Percentiles rank a stretch among this genome's conserved stretches.
phyloP scores from a whole-genome alignment of 1,140 invertebrate species.

The Drosophila tsacasi region DNA sequence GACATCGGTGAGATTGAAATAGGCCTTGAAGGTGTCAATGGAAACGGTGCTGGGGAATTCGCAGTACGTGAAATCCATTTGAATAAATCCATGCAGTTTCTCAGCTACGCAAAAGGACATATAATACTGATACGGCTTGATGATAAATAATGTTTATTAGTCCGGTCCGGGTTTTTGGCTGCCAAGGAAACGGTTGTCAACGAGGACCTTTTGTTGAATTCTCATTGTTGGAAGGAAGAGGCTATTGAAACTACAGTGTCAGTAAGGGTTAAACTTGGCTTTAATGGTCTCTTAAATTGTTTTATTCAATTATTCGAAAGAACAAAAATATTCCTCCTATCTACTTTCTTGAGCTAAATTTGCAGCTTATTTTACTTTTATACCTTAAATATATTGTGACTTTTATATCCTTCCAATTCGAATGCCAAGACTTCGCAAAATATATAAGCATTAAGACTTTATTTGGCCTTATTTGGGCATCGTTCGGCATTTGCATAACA shows the following conservation, averaged over 20 bases:
- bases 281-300: not conserved
- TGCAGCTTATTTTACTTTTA: not conserved
- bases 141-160: slow-evolving; percentile 53
- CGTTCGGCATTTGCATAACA: slow-evolving; percentile 68
- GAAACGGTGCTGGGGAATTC: slow-evolving; percentile 82
- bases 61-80: slow-evolving; percentile 80
- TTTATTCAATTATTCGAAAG: not conserved
- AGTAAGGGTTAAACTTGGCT: not conserved
- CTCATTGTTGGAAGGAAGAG: not conserved
- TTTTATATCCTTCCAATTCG: not conserved
- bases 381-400: not conserved
- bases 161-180: slow-evolving; percentile 23
- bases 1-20: slow-evolving; percentile 71
- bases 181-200: slow-evolving; percentile 50
- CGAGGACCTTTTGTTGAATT: slow-evolving; percentile 11
- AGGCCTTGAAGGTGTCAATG: slow-evolving; percentile 83
- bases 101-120: slow-evolving; percentile 1
- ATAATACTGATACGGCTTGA: slow-evolving; percentile 2
- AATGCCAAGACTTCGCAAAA: slow-evolving; percentile 1
- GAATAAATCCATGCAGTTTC: slow-evolving; percentile 18
- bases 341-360: too few species aligned
- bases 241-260: not conserved
- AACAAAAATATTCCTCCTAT: too few species aligned
- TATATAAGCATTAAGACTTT: slow-evolving; percentile 3
- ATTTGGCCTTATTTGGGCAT: not conserved